Conservation (phyloP, 2,113 vertebrate species). For the Stigmatopora argus region DNA sequence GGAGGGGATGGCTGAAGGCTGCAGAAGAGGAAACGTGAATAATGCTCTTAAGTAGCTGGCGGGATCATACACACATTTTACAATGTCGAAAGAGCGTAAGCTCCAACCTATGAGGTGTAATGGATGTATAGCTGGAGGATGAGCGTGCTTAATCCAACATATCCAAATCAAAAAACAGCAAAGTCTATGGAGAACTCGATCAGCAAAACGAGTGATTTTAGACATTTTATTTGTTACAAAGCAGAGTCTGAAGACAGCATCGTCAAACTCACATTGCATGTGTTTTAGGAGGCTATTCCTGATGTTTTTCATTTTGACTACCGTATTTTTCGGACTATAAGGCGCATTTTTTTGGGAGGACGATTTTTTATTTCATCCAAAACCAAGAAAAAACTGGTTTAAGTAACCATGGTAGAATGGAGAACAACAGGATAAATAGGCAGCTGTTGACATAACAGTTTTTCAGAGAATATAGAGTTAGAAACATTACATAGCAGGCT, state of each 20-base stretch:
- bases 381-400: too few relatives aligned
- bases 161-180: not conserved
- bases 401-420: too few relatives aligned
- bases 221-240: not conserved
- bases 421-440: too few relatives aligned
- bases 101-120: slow-evolving; percentile 31
- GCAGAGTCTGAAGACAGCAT: too few relatives aligned
- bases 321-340: too few relatives aligned
- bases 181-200: too few relatives aligned
- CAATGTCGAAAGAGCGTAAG: slow-evolving; percentile 53
- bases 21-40: slow-evolving; percentile 51
- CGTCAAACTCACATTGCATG: not conserved
- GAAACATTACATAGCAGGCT: too few relatives aligned
- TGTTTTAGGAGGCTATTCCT: not conserved
- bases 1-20: slow-evolving; percentile 33
- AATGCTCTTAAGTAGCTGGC: slow-evolving; percentile 54
- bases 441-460: too few relatives aligned
- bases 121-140: slow-evolving; percentile 30
- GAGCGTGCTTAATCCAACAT: not conserved
- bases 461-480: too few relatives aligned
- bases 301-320: not conserved
- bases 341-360: too few relatives aligned
- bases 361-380: too few relatives aligned
- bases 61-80: slow-evolving; percentile 53
- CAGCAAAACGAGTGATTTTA: not conserved